Base-by-base conservation (phyloP, 2,797 vertebrate genomes). In the Limosa lapponica region DNA sequence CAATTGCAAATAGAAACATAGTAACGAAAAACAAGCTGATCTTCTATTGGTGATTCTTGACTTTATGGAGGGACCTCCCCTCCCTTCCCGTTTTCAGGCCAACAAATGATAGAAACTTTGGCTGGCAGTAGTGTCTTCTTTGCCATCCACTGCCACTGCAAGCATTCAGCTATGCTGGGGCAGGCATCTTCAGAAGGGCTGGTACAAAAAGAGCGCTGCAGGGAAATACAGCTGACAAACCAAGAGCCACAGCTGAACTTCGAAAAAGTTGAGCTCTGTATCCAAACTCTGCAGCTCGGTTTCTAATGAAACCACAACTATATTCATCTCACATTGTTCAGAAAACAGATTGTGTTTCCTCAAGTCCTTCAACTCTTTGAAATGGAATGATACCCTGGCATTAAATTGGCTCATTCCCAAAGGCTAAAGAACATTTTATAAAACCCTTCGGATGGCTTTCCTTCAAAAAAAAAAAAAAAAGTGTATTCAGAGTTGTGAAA, bases 321-420 rank as follows among this genome's bases (percentile, higher is more conserved):
- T 49, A 90, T 88, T 90, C 59, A 51, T 91, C 75, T 95, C 84
- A 54, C 78, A 43, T 39, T 62, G 75, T 66, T 69, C 82, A 55
- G 44, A 79, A 95, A 90, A 80, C 58, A 89, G 85, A 96, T 66
- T 93, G 91, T 74, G 37, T 89, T 95, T 91, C 91, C 86, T 95
- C 90, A 89, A 77, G 83, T 82, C 88, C 86, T 87, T 88, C 16
- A 5, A 10, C 71, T 73, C 80, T 93, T 77, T 67, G 71, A 96
- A 96, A 95, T 16, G 37, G 41, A 95, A 57, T 51, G 85, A 93
- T 91, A 95, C 52, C 25, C 73, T 57, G 27, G 55, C 73, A 94
- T 90, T 94, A 89, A 95, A 95, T 67, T 89, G 88, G 88, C 90
- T 94, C 49, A 28, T 89, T 96, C 89, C 90, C 78, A 82, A 92